Evolutionary conservation across 2,113 vertebrate species (phyloP), one percentile per base, ranked within the genome.

Genomic region (Ibidorhyncha struthersii): DNA sequence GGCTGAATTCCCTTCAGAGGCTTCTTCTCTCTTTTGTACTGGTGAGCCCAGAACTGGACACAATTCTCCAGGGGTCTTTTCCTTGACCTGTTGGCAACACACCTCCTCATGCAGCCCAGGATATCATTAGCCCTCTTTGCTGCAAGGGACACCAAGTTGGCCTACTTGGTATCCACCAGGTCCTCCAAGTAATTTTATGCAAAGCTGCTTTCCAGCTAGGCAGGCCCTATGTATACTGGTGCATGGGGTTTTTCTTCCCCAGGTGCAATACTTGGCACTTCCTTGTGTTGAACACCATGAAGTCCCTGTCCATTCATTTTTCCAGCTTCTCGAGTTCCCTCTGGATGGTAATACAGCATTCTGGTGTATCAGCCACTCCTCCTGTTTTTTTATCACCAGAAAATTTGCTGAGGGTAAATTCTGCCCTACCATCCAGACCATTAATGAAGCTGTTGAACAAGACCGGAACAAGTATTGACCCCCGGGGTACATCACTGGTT

Each of bases 111-210:
- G 11, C 16, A 81, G 56, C 12, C 14, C 34, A 43, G 12, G 12
- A 21, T 77, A 47, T 26, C 0, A 0, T 50, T 62, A 63, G 4
- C 10, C 1, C 10, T 27, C 18, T 69, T 73, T 73, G 11, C 14
- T 3, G 5, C 4, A 47, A 17, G 3, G 12, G 5, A 18, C 15
- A 52, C 8, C 8, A 63, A 40, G 3, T 1, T 65, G 38, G 13
- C 4, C 19, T 79, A 22, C 14, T 23, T 77, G 3, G 3, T 73
- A 26, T 26, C 26, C 49, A 23, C 12, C 4, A 45, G 5, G 4
- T 1, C 6, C 9, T 56, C 40, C 16, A 21, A 6, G 15, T 41
- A 47, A n/a, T 58, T 52, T 62, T 73, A 36, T 78, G 9, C 4
- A 79, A 47, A 73, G 29, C 15, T 79, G 3, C 8, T 69, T 82